These are phyloP conservation scores for Pollimyrus isidori DNA, from an alignment of 2,113 vertebrate genomes.

Conservation along the genomic window DNA sequence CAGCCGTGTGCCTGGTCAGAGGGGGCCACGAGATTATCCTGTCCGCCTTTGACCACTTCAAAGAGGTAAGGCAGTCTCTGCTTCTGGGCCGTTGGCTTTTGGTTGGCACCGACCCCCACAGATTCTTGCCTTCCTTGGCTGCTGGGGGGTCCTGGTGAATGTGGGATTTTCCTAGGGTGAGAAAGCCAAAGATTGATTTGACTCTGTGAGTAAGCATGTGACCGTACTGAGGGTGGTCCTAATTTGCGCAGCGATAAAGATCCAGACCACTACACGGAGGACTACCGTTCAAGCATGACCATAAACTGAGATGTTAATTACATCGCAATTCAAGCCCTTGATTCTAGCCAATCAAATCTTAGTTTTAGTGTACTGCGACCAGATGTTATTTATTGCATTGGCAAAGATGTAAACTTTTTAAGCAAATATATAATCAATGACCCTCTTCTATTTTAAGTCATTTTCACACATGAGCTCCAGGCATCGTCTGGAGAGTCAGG, in stretches of 20 bases:
- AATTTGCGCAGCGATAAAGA: slow-evolving; percentile 46
- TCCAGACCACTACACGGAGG: slow-evolving; percentile 23
- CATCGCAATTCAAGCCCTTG: slow-evolving; percentile 21
- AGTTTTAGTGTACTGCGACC: not conserved
- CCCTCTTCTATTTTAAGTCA: not conserved
- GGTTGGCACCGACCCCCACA: not conserved
- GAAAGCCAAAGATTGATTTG: not conserved
- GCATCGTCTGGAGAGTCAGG: not conserved
- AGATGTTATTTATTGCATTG: not conserved
- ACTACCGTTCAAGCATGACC: slow-evolving; percentile 23
- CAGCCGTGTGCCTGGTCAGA: slow-evolving; percentile 89
- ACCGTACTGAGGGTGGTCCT: slow-evolving; percentile 41
- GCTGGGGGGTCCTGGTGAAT: not conserved
- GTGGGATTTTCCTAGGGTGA: not conserved
- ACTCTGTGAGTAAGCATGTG: slow-evolving; percentile 21
- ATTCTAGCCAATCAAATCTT: not conserved
- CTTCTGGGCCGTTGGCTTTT: not conserved
- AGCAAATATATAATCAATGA: not conserved
- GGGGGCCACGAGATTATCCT: slow-evolving; percentile 98
- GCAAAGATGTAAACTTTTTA: not conserved
- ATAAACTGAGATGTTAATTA: slow-evolving; percentile 45
- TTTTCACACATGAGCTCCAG: not conserved
- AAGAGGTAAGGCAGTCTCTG: slow-evolving; percentile 69
- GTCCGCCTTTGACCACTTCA: slow-evolving; percentile 96
- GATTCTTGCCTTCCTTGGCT: not conserved